phyloP scores from a whole-genome alignment of 2,113 vertebrate species.

The Zapus hudsonius region DNA sequence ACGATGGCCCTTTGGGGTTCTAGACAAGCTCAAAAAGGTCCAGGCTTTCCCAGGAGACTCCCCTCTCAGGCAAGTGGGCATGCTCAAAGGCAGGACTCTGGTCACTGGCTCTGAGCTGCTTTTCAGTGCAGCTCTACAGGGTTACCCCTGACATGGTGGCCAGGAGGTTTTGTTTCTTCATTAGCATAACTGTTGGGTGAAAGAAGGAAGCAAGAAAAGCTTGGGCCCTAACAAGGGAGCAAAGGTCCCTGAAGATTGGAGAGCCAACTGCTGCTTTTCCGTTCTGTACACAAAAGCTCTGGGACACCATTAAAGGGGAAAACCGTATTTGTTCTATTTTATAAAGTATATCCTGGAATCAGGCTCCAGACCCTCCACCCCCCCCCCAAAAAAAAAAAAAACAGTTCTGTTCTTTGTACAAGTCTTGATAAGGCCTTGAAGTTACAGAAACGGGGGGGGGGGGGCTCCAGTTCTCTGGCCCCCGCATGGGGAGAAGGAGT shows the following conservation, averaged over 20 bases:
- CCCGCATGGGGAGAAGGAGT: conserved; percentile 41
- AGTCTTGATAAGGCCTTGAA: not conserved
- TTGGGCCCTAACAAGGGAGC: not conserved
- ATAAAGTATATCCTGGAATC: not conserved
- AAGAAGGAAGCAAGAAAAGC: not conserved
- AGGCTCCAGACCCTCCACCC: not conserved
- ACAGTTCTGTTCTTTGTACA: conserved; percentile 11
- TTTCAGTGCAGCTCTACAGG: not conserved
- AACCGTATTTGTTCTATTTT: not conserved
- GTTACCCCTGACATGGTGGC: not conserved
- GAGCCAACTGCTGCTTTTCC: not conserved
- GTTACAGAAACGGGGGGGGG: conserved; percentile 19
- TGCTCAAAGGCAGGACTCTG: not conserved
- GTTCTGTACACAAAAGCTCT: not conserved
- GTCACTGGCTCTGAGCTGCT: no score
- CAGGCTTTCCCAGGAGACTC: not conserved
- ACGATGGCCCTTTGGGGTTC: not conserved
- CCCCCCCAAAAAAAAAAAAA: not conserved
- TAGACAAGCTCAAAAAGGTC: not conserved
- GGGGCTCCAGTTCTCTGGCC: conserved; percentile 16
- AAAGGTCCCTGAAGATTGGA: not conserved
- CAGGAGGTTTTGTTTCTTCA: not conserved
- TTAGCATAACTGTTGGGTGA: not conserved
- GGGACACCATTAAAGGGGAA: not conserved
- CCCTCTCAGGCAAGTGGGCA: not conserved